These are phyloP conservation scores for Drosophila insularis DNA, from an alignment of 1,140 invertebrate genomes.

Conservation along the genomic window DNA sequence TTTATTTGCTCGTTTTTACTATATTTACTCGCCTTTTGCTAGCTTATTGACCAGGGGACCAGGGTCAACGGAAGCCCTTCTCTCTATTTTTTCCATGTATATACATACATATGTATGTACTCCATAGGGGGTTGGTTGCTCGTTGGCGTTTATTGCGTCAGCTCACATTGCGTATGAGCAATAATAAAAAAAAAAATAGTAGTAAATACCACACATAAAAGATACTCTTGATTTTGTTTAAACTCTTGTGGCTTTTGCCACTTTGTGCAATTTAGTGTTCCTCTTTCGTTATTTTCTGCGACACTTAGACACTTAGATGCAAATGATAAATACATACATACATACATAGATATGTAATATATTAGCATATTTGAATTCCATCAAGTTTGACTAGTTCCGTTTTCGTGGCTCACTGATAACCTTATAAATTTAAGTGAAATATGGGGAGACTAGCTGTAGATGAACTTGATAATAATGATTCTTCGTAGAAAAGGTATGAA, in stretches of 20 bases:
- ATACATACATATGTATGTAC: neutral
- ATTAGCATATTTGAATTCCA: no score
- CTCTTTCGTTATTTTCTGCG: neutral
- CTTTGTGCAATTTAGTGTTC: neutral
- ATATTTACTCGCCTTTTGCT: conserved; percentile 29
- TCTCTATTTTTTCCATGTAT: neutral
- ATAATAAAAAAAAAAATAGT: conserved; percentile 1
- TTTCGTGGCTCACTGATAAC: neutral
- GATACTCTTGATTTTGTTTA: neutral
- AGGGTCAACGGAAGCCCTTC: conserved; percentile 61
- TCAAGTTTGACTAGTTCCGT: no score
- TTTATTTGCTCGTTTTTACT: conserved; percentile 27
- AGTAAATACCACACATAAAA: neutral
- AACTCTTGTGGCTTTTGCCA: neutral
- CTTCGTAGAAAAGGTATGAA: no score
- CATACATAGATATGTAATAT: no score
- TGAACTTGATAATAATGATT: no score
- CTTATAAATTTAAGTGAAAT: neutral
- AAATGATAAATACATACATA: neutral
- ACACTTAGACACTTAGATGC: neutral
- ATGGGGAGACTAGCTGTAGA: neutral
- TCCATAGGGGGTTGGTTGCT: conserved; percentile 12
- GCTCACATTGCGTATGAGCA: conserved; percentile 33
- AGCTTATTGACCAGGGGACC: conserved; percentile 53
- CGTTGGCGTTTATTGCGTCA: conserved; percentile 43